These are phyloP conservation scores for Paedocypris micromegethes DNA, from an alignment of 2,797 vertebrate genomes.

Conservation along the genomic window DNA sequence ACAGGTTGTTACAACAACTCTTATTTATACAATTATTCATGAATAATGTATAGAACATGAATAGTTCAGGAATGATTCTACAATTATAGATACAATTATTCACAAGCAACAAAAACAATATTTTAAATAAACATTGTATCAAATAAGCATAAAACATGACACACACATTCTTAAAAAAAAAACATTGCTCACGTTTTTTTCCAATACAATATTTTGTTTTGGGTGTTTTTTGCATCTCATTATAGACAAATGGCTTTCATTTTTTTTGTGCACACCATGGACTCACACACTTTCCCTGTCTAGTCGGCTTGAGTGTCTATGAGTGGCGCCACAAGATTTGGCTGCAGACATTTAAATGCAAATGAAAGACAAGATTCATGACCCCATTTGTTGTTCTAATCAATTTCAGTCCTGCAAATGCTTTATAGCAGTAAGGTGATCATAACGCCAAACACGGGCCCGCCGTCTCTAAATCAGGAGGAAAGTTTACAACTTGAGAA, in stretches of 20 bases:
- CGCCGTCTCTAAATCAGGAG: constrained; percentile 53
- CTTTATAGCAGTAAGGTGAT: constrained; percentile 57
- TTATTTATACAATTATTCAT: too few relatives aligned
- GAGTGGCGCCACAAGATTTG: constrained; percentile 40
- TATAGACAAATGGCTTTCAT: neutral
- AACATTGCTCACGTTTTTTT: too few relatives aligned
- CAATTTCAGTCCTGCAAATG: constrained; percentile 52
- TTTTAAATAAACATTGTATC: too few relatives aligned
- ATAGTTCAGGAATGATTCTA: too few relatives aligned
- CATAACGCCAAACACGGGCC: constrained; percentile 45
- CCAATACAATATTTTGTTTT: too few relatives aligned
- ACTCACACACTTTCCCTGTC: constrained; percentile 32
- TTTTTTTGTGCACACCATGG: constrained; percentile 18
- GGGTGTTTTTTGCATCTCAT: too few relatives aligned
- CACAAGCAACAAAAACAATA: too few relatives aligned
- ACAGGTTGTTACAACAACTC: too few relatives aligned
- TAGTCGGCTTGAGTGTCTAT: constrained; percentile 41
- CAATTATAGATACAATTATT: too few relatives aligned
- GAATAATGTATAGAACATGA: too few relatives aligned
- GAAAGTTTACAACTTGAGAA: constrained; percentile 52
- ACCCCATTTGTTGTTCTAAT: constrained; percentile 56
- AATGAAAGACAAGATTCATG: constrained; percentile 60
- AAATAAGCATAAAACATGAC: too few relatives aligned
- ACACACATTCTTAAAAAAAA: too few relatives aligned
- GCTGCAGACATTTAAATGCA: constrained; percentile 59